Evolutionary conservation across 2,888 invertebrate genomes (phyloP).

Genomic region (Entomobrya multifasciata): DNA sequence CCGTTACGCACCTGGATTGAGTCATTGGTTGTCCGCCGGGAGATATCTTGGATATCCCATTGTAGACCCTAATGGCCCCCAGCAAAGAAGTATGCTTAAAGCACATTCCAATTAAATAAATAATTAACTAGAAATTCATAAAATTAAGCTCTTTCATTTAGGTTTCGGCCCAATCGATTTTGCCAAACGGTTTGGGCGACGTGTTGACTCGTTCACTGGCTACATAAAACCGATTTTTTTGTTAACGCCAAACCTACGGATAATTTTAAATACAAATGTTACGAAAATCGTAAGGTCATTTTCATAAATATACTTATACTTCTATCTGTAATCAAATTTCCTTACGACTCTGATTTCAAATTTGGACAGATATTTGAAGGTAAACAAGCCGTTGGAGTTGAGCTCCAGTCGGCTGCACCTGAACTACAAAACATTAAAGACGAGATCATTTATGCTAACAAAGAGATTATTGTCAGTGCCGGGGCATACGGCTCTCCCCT

Average conservation of each 20-base stretch:
- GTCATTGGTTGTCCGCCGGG: conserved; percentile 65
- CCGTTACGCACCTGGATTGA: too few relatives aligned
- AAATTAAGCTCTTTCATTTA: too few relatives aligned
- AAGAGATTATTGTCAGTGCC: conserved; percentile 57
- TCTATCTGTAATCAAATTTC: too few relatives aligned
- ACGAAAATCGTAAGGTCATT: conserved; percentile 12
- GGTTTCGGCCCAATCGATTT: background rate
- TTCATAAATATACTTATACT: too few relatives aligned
- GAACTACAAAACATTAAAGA: background rate
- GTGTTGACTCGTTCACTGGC: background rate
- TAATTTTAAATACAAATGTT: conserved; percentile 20
- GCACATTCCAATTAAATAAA: too few relatives aligned
- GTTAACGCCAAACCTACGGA: background rate
- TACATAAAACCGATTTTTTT: conserved; percentile 29
- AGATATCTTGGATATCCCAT: conserved; percentile 53
- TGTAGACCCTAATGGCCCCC: conserved; percentile 71
- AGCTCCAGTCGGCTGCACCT: background rate
- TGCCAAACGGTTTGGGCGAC: background rate
- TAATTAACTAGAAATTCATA: too few relatives aligned
- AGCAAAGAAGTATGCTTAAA: conserved; percentile 55
- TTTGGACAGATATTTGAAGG: conserved; percentile 13
- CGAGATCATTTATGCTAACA: conserved; percentile 12
- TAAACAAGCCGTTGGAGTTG: background rate
- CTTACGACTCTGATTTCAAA: too few relatives aligned
- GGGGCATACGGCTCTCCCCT: conserved; percentile 33